Evolutionary conservation across 2,888 invertebrate genomes (phyloP).

Genomic region (Drosophila nr. perissopoda): DNA sequence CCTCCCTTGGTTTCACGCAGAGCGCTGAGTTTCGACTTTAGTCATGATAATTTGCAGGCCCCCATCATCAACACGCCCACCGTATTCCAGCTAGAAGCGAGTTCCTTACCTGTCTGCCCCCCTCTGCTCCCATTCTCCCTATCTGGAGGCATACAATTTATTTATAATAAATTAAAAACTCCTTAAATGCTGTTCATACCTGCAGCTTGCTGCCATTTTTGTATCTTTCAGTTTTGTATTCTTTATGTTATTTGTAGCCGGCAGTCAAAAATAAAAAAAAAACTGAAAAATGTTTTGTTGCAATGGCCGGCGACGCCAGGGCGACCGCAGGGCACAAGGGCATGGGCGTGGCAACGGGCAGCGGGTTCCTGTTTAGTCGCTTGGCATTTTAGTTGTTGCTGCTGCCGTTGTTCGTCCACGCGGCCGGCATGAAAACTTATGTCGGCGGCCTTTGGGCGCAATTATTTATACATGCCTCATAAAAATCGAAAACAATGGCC

Average conservation of each 20-base stretch:
- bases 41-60: conserved; percentile 72
- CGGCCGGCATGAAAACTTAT: conserved; percentile 81
- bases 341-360: conserved; percentile 54
- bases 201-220: conserved; percentile 55
- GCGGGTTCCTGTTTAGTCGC: conserved; percentile 63
- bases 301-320: conserved; percentile 37
- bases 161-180: conserved; percentile 84
- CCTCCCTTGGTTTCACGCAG: conserved; percentile 13
- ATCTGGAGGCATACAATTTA: conserved; percentile 63
- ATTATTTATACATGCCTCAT: conserved; percentile 84
- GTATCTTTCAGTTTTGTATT: conserved; percentile 13
- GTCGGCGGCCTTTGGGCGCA: conserved; percentile 83
- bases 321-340: conserved; percentile 35
- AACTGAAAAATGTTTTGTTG: conserved; percentile 51
- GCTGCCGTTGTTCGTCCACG: conserved; percentile 69
- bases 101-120: conserved; percentile 9
- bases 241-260: conserved; percentile 65
- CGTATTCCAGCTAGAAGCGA: conserved; percentile 46
- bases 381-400: conserved; percentile 51
- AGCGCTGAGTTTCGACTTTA: conserved; percentile 32
- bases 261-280: conserved; percentile 41
- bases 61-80: conserved; percentile 77
- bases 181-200: conserved; percentile 80
- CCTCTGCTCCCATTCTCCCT: conserved; percentile 14
- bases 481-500: conserved; percentile 81